Evolutionary conservation across 2,113 vertebrate genomes (phyloP).

Genomic region (Melanerpes formicivorus): DNA sequence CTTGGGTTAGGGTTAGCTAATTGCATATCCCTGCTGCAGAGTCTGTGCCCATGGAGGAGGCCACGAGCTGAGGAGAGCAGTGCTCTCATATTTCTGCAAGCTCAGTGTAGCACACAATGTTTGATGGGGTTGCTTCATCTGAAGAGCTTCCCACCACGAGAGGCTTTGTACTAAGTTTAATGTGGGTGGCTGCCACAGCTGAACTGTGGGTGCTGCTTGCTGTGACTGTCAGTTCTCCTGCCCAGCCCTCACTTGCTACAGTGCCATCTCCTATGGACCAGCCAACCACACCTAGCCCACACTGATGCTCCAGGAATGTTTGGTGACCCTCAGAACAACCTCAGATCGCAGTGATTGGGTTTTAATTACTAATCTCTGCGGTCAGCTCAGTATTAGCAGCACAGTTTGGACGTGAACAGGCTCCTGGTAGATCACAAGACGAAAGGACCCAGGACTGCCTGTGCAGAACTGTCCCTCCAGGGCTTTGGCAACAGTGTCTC

Average conservation of each 20-base stretch:
- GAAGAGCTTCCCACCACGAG: neutral
- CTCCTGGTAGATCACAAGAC: neutral
- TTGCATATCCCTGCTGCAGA: neutral
- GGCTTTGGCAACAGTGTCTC: neutral
- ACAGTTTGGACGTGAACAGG: neutral
- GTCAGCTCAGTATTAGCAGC: neutral
- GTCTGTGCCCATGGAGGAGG: neutral
- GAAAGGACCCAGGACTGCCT: neutral
- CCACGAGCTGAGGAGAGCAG: neutral
- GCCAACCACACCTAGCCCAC: neutral
- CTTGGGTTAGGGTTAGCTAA: no score
- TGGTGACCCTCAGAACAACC: neutral
- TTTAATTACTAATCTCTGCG: neutral
- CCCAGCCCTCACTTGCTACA: neutral
- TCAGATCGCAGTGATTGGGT: neutral
- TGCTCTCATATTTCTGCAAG: neutral
- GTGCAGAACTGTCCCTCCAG: neutral
- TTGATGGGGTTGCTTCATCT: neutral
- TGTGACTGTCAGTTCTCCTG: neutral
- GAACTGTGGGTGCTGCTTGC: neutral
- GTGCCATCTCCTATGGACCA: neutral
- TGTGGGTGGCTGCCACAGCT: neutral
- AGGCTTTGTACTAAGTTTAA: neutral
- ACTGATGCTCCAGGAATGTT: neutral
- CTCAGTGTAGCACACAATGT: accelerated